A percentile compares a stretch with the other conserved stretches of the same genome.
Evolutionary conservation across 2,113 vertebrate genomes (phyloP).

Genomic region (Paratilapia polleni): DNA sequence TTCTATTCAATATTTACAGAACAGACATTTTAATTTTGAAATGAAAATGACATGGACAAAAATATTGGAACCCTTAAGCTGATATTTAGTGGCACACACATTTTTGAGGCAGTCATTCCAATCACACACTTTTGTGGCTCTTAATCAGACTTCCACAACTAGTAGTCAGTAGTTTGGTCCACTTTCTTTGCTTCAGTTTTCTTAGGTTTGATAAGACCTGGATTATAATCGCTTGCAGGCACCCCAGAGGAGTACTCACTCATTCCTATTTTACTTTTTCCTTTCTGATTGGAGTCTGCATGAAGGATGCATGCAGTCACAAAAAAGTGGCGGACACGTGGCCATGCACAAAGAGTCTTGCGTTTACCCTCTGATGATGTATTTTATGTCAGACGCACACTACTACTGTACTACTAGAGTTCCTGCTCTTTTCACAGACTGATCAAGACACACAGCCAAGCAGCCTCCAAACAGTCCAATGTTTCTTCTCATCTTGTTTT

Average conservation of each 20-base stretch:
- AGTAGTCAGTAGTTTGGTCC: background rate
- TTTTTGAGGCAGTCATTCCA: background rate
- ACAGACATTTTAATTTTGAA: background rate
- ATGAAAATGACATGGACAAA: background rate
- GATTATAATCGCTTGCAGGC: background rate
- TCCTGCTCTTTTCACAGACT: background rate
- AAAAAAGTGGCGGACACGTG: background rate
- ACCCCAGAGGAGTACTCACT: background rate
- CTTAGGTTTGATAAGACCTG: background rate
- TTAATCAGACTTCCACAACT: background rate
- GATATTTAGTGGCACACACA: background rate
- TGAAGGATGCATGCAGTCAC: background rate
- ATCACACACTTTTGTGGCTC: background rate
- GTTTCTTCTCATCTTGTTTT: background rate
- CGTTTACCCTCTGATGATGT: background rate
- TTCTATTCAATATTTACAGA: background rate
- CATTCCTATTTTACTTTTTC: background rate
- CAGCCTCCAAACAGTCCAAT: fast-evolving
- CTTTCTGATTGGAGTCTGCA: background rate
- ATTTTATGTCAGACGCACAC: background rate
- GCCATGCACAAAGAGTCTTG: background rate
- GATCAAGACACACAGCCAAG: background rate
- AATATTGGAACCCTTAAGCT: background rate
- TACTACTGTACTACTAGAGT: no score
- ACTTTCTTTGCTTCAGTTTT: background rate